Evolutionary conservation across 2,888 invertebrate genomes (phyloP).

Genomic region (Ptilodon capucinus): DNA sequence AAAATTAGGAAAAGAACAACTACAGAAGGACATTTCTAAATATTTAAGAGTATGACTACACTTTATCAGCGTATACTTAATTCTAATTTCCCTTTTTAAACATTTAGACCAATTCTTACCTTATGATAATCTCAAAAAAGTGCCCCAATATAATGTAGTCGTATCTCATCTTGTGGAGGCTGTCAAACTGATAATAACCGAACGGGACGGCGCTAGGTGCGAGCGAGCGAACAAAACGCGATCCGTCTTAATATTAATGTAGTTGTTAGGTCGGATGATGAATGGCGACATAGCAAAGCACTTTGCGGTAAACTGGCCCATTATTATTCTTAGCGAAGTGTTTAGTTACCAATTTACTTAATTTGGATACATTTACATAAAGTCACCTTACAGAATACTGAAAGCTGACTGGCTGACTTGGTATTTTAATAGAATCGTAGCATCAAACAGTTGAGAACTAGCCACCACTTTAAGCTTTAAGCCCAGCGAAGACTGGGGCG

Average conservation of each 20-base stretch:
- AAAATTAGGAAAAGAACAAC: too few species aligned
- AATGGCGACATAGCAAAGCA: conserved; percentile 78
- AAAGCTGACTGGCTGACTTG: conserved; percentile 4
- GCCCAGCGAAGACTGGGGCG: too few species aligned
- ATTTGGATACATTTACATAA: conserved; percentile 43
- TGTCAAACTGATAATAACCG: conserved; percentile 61
- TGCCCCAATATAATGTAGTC: conserved; percentile 36
- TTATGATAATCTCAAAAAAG: conserved; percentile 37
- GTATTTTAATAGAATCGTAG: too few species aligned
- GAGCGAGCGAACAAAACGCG: conserved; percentile 43
- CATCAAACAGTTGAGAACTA: too few species aligned
- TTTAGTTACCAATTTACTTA: conserved; percentile 59
- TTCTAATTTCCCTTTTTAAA: conserved; percentile 11
- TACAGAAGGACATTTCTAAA: too few species aligned
- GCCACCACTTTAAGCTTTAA: too few species aligned
- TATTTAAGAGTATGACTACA: not conserved
- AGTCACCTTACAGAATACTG: conserved; percentile 7
- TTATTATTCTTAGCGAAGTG: conserved; percentile 66
- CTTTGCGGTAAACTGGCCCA: conserved; percentile 70
- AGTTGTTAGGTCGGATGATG: conserved; percentile 66
- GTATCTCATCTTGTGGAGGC: conserved; percentile 43
- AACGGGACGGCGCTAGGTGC: conserved; percentile 43
- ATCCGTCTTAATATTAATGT: conserved; percentile 74
- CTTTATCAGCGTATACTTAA: conserved; percentile 3
- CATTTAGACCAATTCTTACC: conserved; percentile 16